Percentiles rank a stretch among this genome's conserved stretches.
phyloP scores from a whole-genome alignment of 2,113 vertebrate genomes.

The Meleagris gallopavo region DNA sequence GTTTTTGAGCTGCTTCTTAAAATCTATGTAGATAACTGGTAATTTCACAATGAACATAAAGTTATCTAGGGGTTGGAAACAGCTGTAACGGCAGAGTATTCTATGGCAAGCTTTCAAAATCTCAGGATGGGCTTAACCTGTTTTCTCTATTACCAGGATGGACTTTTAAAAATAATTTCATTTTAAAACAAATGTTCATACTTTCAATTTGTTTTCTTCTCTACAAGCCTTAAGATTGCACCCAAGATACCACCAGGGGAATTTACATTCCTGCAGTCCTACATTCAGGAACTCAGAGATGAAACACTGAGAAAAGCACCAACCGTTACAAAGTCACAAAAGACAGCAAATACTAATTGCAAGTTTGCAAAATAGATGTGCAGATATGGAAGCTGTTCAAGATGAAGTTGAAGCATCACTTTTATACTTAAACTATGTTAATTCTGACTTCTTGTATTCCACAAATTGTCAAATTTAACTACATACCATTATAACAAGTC shows the following conservation, averaged over 20 bases:
- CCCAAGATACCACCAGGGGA: not conserved
- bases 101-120: not conserved
- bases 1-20: not conserved
- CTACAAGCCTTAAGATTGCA: not conserved
- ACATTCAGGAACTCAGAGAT: not conserved
- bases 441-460: not conserved
- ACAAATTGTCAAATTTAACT: not conserved
- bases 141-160: not conserved
- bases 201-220: not conserved
- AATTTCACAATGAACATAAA: not conserved
- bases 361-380: not conserved
- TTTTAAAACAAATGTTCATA: not conserved
- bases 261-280: not conserved
- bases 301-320: not conserved
- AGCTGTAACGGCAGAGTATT: not conserved
- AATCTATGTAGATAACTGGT: not conserved
- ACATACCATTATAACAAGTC: not conserved
- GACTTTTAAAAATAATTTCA: not conserved
- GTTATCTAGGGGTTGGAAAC: not conserved
- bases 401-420: not conserved
- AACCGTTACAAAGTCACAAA: not conserved
- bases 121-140: not conserved
- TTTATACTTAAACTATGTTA: not conserved
- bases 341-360: not conserved
- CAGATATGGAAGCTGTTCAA: not conserved